Evolutionary conservation across 2,888 invertebrate genomes (phyloP), one percentile per base, ranked within the genome.

Genomic region (Nephrocerus scutellatus): DNA sequence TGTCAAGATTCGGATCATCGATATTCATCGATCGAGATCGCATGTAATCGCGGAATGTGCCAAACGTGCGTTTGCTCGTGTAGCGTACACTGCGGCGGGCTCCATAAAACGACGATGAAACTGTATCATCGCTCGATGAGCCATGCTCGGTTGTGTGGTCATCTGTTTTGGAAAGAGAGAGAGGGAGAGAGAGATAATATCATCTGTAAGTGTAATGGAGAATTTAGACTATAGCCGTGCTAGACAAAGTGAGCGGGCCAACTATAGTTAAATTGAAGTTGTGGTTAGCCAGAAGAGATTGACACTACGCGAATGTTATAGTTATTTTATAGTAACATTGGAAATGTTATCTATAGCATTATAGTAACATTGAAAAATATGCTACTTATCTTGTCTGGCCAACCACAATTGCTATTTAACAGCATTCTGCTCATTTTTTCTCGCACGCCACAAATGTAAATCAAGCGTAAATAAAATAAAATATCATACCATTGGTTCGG

Each of bases 61-160:
- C 66, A n/a, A 66, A 55, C 26, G 68, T 68, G 26, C 66, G 57
- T 48, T 68, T 68, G 52, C 68, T 68, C n/a, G 66, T 68, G 39
- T 68, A 68, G 23, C 66, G 64, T 41, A 65, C 63, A 49, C 68
- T 68, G 39, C 66, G 62, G 40, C 68, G 55, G 41, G 66, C 66
- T 48, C 63, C 67, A 41, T 62, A 61, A 54, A 68, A 68, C 44
- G 68, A 67, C 51, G 66, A 65, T 51, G 66, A 65, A 44, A 63
- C 56, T 41, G 66, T 66, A 48, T 67, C 68, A 56, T 68, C 68
- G 55, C 68, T 67, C 43, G 68, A 67, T 45, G 68, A 67, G 51
- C 60, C 51, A 40, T 56, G 59, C 50, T 67, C 66, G 35, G 56
- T 53, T 44, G 53, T 55, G 39, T 55, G 55, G 35, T 54, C 56